Percentiles rank a stretch among this genome's conserved stretches.
Conservation (phyloP, 2,888 invertebrate species). For the Cheilosia pagana region DNA sequence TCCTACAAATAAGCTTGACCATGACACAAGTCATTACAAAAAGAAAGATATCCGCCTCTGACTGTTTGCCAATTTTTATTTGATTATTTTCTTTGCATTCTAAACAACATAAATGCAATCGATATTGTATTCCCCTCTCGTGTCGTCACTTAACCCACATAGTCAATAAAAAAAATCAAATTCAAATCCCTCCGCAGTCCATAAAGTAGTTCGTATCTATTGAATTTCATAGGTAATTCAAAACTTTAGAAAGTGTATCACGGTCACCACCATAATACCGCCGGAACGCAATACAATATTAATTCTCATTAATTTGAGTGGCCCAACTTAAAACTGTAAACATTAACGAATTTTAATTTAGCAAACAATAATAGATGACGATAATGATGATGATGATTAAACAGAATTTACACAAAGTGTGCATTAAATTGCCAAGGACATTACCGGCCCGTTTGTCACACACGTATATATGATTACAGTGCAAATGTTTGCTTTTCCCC, state of each 20-base stretch:
- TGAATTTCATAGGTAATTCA: conserved; percentile 28
- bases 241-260: conserved; percentile 13
- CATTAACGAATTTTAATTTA: conserved; percentile 35
- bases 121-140: conserved; percentile 34
- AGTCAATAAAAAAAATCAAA: conserved; percentile 3
- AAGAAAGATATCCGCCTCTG: not conserved
- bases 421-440: conserved; percentile 43
- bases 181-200: conserved; percentile 22
- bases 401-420: conserved; percentile 31
- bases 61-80: conserved; percentile 22
- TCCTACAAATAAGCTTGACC: not conserved
- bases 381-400: not conserved
- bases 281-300: conserved; percentile 21
- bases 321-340: conserved; percentile 27
- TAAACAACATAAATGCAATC: conserved; percentile 34
- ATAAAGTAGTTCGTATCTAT: conserved; percentile 41
- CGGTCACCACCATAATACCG: not conserved
- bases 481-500: conserved; percentile 19
- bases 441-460: not conserved
- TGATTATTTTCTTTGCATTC: conserved; percentile 10
- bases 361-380: conserved; percentile 9
- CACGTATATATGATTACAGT: not conserved
- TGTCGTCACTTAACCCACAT: conserved; percentile 48
- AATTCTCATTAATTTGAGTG: conserved; percentile 17
- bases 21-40: conserved; percentile 5